Base-by-base conservation (phyloP, 2,797 vertebrate species). In the Danio jaintianensis region DNA sequence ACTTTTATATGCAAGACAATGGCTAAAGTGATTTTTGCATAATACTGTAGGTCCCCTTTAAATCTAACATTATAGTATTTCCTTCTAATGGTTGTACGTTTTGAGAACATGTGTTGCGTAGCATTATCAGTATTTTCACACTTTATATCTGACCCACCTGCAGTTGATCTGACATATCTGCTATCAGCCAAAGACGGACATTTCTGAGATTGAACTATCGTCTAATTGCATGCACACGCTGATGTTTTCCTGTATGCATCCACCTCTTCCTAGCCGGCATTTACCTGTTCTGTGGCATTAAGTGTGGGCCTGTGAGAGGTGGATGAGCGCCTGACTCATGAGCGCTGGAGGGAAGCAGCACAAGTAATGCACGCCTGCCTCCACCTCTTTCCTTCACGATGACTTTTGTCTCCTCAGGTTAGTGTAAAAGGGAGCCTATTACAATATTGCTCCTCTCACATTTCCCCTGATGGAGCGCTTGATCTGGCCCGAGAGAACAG, bases 391-490 rank as follows among this genome's bases (percentile, higher is more conserved):
- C 64, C 64, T 81, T 62, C 68, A 20, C 79, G 72, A 70, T 68
- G 79, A 66, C 50, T 77, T 83, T 83, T 83, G 77, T 80, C 81
- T 83, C 76, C 70, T 68, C 70, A 48, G 76, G 76, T 83, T 83
- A 83, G 76, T 77, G 78, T 80, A 80, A 80, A 83, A 80, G 72
- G 78, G 66, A 53, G 78, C 75, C 83, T 81, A 77, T 81, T 82
- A 84, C 83, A 82, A 79, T 82, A 79, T 82, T 79, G 71, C 59
- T 63, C 20, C 71, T 59, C 71, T 84, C 80, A 84, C 68, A 82
- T 79, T 79, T 82, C 52, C 66, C 80, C 83, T 82, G 83, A 84
- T 82, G 45, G 59, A 81, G 75, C 38, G n/a, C 10, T 55, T 74
- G 76, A 75, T 73, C 52, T 71, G 58, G 59, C 80, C 75, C 59